phyloP scores from a whole-genome alignment of 2,113 vertebrate species.

The Sula dactylatra region DNA sequence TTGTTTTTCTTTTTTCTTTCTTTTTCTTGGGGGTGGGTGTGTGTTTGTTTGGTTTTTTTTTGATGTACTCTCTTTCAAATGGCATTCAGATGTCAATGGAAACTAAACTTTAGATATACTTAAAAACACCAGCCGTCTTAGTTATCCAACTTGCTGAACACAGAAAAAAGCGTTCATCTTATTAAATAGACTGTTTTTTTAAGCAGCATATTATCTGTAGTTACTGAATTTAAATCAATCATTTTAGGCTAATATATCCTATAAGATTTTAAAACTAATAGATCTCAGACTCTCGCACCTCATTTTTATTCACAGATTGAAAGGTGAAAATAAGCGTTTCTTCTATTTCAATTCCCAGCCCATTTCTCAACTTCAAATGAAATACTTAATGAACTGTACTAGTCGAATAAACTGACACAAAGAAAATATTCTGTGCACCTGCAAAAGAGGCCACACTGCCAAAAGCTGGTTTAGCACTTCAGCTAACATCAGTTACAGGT shows the following conservation, averaged over 20 bases:
- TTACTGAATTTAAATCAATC: slow-evolving; percentile 49
- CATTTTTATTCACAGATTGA: slow-evolving; percentile 55
- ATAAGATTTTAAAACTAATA: slow-evolving; percentile 46
- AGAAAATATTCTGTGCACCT: slow-evolving; percentile 48
- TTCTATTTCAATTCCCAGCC: slow-evolving; percentile 50
- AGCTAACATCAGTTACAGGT: slow-evolving; percentile 37
- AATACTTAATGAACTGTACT: slow-evolving; percentile 39
- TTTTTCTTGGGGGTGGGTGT: too few relatives aligned
- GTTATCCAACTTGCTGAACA: background rate
- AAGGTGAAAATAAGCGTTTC: slow-evolving; percentile 49
- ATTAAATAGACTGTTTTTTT: background rate
- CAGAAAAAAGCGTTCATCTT: background rate
- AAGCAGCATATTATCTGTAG: slow-evolving; percentile 2
- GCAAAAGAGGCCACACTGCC: background rate
- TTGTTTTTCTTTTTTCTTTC: background rate
- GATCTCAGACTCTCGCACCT: background rate
- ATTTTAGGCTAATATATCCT: slow-evolving; percentile 47
- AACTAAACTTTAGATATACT: background rate
- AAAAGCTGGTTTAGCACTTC: slow-evolving; percentile 48
- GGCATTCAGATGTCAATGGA: background rate
- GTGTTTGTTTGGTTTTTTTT: background rate
- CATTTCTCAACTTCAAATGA: slow-evolving; percentile 56
- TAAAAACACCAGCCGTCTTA: background rate
- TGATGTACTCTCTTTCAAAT: background rate
- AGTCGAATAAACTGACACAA: slow-evolving; percentile 52